Base-by-base conservation (phyloP, 1,140 invertebrate species). In the Drosophila leontia region DNA sequence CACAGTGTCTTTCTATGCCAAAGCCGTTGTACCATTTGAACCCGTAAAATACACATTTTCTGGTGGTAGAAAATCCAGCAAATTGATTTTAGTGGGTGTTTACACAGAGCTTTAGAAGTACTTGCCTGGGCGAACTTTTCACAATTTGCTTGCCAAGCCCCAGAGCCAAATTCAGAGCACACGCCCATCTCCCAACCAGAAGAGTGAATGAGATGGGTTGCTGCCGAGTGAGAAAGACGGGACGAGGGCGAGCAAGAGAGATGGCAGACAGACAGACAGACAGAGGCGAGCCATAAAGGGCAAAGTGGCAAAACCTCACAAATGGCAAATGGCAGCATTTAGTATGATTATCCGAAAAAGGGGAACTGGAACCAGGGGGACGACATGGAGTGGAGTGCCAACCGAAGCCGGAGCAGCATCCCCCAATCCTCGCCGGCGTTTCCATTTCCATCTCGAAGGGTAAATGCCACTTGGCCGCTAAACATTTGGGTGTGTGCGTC, bases 11-110 rank as follows among this genome's bases (percentile, higher is more conserved):
- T 67, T 39, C 17, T 39, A 65, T 45, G 48, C 67, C 67, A 70
- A 70, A 55, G 53, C 53, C 53, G 62, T 45, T 34, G 44, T 70
- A 70, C 74, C 77, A 80, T 77, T 80, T 79, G 70, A 84, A 72
- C 81, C 84, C 85, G 84, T 87, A 88, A 88, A 88, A 88, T 88
- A 88, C 85, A 81, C 85, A 88, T 90, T 88, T 88, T 85, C 85
- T 90, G 85, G 85, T 90, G 85, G 85, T 88, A 88, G 85, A 88
- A 88, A 92, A 88, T 92, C 77, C 86, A 85, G 79, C 80, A 92
- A 92, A 92, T 92, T 92, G 91, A 92, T 92, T 92, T 92, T 85
- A 91, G 91, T 92, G 86, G 91, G 91, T 92, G 91, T 92, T 92
- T 92, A 92, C 84, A 92, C 76, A 85, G 71, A 92, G 84, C 78